phyloP scores from a whole-genome alignment of 2,113 vertebrate genomes.

The Oncorhynchus masou region DNA sequence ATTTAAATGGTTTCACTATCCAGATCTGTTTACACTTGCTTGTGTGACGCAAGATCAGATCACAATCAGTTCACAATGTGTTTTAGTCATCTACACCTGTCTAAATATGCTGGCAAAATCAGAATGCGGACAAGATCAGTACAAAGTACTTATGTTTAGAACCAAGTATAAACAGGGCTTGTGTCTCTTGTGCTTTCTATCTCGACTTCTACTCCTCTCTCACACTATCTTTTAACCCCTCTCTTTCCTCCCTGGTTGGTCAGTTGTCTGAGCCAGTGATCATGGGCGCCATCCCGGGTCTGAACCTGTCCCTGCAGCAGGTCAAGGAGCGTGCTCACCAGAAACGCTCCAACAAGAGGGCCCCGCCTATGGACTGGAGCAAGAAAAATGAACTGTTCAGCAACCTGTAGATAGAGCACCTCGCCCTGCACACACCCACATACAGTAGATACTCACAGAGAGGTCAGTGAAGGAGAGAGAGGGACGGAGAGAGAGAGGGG shows the following conservation, averaged over 20 bases:
- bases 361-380: constrained; percentile 98
- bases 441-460: constrained; percentile 6
- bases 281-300: constrained; percentile 75
- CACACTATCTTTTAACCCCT: not conserved
- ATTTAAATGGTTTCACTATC: too few species aligned
- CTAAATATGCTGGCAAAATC: too few species aligned
- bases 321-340: constrained; percentile 92
- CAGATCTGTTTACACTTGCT: too few species aligned
- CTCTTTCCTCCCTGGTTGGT: not conserved
- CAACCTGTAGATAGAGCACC: constrained; percentile 79
- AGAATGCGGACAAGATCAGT: too few species aligned
- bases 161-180: too few species aligned
- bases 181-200: too few species aligned
- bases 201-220: not conserved
- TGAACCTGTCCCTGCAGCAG: constrained; percentile 86
- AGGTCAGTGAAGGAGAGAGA: constrained; percentile 5
- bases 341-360: constrained; percentile 91
- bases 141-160: too few species aligned
- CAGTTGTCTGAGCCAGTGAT: constrained; percentile 53
- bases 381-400: constrained; percentile 98
- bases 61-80: too few species aligned
- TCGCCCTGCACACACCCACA: not conserved
- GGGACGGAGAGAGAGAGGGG: constrained; percentile 7
- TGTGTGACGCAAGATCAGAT: too few species aligned
- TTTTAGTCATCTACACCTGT: too few species aligned